A percentile compares a stretch with the other conserved stretches of the same genome.
These are phyloP conservation scores for Lutjanus argentimaculatus DNA, from an alignment of 2,797 vertebrate species.

Conservation along the genomic window DNA sequence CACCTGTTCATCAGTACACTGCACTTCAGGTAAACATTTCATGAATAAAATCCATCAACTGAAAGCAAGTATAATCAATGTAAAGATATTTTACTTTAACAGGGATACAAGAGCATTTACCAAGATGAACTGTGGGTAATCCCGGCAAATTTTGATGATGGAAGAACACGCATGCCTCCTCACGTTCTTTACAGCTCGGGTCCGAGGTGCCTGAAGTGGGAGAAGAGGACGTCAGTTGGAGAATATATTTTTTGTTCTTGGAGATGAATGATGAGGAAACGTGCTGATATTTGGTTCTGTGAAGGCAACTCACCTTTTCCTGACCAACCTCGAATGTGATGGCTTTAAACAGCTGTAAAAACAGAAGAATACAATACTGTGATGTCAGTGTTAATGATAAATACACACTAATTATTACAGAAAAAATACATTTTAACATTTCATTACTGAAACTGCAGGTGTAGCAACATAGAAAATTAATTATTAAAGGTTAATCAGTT, in stretches of 20 bases:
- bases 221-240: background rate
- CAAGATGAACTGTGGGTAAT: constrained; percentile 93
- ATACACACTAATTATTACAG: background rate
- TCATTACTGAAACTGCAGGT: background rate
- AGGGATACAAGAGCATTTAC: constrained; percentile 72
- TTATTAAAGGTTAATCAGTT: no score
- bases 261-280: background rate
- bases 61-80: background rate
- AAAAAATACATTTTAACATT: background rate
- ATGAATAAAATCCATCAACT: background rate
- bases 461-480: background rate
- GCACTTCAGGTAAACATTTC: background rate
- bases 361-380: constrained; percentile 17
- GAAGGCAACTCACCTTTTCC: constrained; percentile 88
- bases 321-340: constrained; percentile 93
- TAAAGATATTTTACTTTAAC: background rate
- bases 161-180: constrained; percentile 95
- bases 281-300: background rate
- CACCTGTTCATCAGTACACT: background rate
- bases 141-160: constrained; percentile 96
- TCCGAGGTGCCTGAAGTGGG: constrained; percentile 89
- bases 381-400: background rate
- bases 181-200: constrained; percentile 94
- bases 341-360: constrained; percentile 90
- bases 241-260: background rate